These are phyloP conservation scores for Andrena dorsata DNA, from an alignment of 2,888 invertebrate genomes.

Conservation along the genomic window DNA sequence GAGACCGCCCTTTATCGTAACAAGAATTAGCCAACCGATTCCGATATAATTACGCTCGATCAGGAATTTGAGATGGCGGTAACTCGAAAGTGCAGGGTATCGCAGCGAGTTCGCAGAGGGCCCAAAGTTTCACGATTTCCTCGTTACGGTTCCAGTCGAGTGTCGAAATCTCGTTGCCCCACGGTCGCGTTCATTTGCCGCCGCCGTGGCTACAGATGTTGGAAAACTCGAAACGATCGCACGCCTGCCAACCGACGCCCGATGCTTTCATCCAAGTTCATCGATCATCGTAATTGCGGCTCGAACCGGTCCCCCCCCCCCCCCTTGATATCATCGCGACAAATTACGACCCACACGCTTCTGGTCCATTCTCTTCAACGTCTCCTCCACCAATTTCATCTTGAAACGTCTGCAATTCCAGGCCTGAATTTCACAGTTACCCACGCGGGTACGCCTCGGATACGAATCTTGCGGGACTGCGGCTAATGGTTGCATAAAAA, in stretches of 20 bases:
- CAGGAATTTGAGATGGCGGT: slow-evolving; percentile 5
- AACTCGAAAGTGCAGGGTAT: slow-evolving; percentile 1
- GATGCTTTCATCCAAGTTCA: slow-evolving; percentile 65
- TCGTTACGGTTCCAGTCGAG: slow-evolving; percentile 59
- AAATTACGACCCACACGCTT: slow-evolving; percentile 47
- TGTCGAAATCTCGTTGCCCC: slow-evolving; percentile 52
- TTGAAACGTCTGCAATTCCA: background rate
- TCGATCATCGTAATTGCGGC: slow-evolving; percentile 69
- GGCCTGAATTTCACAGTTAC: background rate
- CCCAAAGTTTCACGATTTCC: slow-evolving; percentile 57
- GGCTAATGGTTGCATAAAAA: background rate
- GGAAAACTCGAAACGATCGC: slow-evolving; percentile 67
- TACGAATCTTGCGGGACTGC: background rate
- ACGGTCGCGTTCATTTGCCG: slow-evolving; percentile 40
- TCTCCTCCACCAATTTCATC: slow-evolving; percentile 39
- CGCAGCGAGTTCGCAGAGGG: slow-evolving; percentile 25
- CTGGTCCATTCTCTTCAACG: slow-evolving; percentile 44
- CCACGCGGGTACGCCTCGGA: background rate
- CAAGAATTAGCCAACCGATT: slow-evolving; percentile 9
- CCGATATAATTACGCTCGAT: slow-evolving; percentile 42
- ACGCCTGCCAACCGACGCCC: slow-evolving; percentile 48
- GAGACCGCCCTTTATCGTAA: slow-evolving; percentile 17
- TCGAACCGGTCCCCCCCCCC: slow-evolving; percentile 40
- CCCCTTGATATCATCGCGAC: slow-evolving; percentile 39
- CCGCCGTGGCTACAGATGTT: slow-evolving; percentile 54